A percentile compares a stretch with the other conserved stretches of the same genome.
These are phyloP conservation scores for Bradynema listronoti DNA, from an alignment of 1,140 invertebrate genomes.

Conservation along the genomic window DNA sequence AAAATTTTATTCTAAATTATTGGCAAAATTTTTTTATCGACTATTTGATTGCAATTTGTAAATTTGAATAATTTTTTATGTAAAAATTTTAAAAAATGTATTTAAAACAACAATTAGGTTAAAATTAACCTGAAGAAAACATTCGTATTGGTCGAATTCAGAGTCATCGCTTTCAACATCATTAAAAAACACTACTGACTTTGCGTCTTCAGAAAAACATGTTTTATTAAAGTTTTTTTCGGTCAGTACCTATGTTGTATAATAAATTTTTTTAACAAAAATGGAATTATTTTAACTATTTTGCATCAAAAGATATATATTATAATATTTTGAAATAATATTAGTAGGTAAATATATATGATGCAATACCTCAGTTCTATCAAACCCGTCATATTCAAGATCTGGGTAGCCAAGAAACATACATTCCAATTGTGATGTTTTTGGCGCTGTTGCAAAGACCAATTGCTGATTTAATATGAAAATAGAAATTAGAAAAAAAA, in stretches of 20 bases:
- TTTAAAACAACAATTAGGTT: not conserved
- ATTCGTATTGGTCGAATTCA: constrained; percentile 57
- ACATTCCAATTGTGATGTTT: constrained; percentile 27
- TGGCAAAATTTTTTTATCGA: too few relatives aligned
- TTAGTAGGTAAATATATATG: not conserved
- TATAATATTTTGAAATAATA: not conserved
- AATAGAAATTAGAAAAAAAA: too few relatives aligned
- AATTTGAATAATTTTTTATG: too few relatives aligned
- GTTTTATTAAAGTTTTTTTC: constrained; percentile 58
- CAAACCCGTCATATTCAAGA: constrained; percentile 56
- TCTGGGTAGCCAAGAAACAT: constrained; percentile 58
- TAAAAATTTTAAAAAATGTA: too few relatives aligned
- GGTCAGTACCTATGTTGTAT: constrained; percentile 40
- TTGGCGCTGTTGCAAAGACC: too few relatives aligned
- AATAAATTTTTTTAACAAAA: constrained; percentile 4
- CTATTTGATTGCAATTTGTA: too few relatives aligned
- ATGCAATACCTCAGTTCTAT: constrained; percentile 47
- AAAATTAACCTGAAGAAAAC: constrained; percentile 51
- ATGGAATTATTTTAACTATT: not conserved
- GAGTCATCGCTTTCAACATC: constrained; percentile 57
- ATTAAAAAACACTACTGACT: constrained; percentile 58
- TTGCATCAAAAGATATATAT: not conserved
- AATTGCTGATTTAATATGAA: too few relatives aligned
- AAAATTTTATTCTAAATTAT: too few relatives aligned
- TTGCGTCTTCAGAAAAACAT: constrained; percentile 56